A percentile compares a stretch with the other conserved stretches of the same genome.
Evolutionary conservation across 2,113 vertebrate species (phyloP).

Genomic region (Machaerirhynchus nigripectus): DNA sequence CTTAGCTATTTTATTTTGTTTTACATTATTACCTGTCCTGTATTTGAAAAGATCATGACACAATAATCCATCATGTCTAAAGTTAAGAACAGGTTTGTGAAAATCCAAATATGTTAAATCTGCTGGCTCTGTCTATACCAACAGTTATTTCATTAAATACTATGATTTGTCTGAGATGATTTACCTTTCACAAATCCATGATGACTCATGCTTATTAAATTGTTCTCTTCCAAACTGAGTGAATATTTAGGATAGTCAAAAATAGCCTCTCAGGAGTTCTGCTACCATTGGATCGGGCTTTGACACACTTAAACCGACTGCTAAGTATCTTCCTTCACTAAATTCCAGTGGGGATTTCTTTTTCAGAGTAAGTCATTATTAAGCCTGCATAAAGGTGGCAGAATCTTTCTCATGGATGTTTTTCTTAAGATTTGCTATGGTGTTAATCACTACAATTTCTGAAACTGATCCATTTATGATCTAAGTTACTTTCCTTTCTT

Average conservation of each 20-base stretch:
- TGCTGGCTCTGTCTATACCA: neutral
- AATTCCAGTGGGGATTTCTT: conserved; percentile 33
- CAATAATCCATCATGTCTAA: conserved; percentile 4
- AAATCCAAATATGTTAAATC: conserved; percentile 21
- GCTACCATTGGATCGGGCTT: neutral
- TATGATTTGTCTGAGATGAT: conserved; percentile 16
- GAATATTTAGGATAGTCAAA: conserved; percentile 28
- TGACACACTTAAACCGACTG: conserved; percentile 8
- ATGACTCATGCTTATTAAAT: conserved; percentile 48
- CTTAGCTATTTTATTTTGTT: neutral
- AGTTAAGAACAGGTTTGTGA: neutral
- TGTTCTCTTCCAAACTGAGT: conserved; percentile 3
- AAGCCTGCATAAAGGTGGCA: neutral
- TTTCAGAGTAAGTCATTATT: conserved; percentile 3
- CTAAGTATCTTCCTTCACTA: neutral
- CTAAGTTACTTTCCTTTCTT: conserved; percentile 25
- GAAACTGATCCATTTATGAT: conserved; percentile 8
- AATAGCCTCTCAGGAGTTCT: conserved; percentile 14
- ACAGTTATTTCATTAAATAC: conserved; percentile 38
- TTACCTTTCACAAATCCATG: neutral
- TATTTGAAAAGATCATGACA: conserved; percentile 17
- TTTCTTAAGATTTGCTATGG: conserved; percentile 7
- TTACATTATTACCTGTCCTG: neutral
- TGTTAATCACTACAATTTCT: conserved; percentile 24
- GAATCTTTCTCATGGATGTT: neutral